Base-by-base conservation (phyloP, 2,888 invertebrate species). In the Hecatera dysodea region DNA sequence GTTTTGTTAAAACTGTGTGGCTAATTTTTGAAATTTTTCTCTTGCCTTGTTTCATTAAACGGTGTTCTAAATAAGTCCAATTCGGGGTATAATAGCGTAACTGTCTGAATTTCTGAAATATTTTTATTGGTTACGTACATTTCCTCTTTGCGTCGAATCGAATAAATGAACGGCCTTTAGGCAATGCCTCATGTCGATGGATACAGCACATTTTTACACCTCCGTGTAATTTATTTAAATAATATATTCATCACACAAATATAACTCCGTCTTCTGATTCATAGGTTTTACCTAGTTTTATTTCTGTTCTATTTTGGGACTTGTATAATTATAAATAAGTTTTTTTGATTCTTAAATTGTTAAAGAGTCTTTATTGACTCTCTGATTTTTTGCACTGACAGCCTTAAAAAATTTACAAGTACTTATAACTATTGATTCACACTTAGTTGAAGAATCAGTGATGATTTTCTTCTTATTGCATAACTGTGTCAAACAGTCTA, bases 181-280 rank as follows among this genome's bases (percentile, higher is more conserved):
- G 46, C 56, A 62, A 72, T 57, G 22, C 24, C n/a, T 39, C 36
- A 57, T 46, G 9, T 27, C 46, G 36, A 64, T 50, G 36, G n/a
- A 44, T 69, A 60, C 24, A 39, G 17, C 29, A 60, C n/a, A 27
- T 61, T 33, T 56, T 60, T 64, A 46, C 53, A 55, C 15, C 24
- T 56, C 44, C 24, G n/a, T 24, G 61, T 44, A 39, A 57, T 55
- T 56, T 55, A 64, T 75, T 69, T 64, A 27, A 56, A 69, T 75
- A 75, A 75, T 75, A 53, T 75, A 75, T 75, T 61, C 75, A 75
- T 75, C 72, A 72, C 29, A 56, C 33, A 48, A 72, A 72, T 48
- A 48, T 15, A 63, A 15, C 48, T 27, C 27, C 22, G 22, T 12
- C 46, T 67, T 33, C 4, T 15, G 44, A 12, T 70, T 75, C 44